Conservation (phyloP, 2,113 vertebrate genomes). For the Tachysurus fulvidraco region DNA sequence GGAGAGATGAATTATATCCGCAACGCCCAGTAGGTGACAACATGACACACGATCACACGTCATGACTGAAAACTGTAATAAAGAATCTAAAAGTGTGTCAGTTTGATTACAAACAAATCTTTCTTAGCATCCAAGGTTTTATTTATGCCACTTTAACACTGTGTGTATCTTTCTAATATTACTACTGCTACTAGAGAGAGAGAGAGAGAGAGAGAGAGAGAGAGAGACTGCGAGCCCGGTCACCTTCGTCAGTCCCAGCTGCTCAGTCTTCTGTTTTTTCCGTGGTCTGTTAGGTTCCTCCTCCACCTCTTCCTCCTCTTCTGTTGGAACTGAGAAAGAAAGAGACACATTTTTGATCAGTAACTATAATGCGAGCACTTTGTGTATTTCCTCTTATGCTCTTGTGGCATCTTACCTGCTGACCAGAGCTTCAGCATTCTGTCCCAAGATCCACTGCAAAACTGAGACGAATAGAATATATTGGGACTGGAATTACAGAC, state of each 20-base stretch:
- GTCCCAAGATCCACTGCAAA: slow-evolving; percentile 99
- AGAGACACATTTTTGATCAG: background rate
- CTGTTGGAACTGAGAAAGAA: slow-evolving; percentile 79
- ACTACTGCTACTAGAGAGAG: too few relatives aligned
- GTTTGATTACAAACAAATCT: too few relatives aligned
- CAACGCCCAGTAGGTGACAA: background rate
- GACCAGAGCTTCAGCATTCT: slow-evolving; percentile 99
- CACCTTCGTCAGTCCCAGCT: slow-evolving; percentile 89
- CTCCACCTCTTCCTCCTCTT: slow-evolving; percentile 89
- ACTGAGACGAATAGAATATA: slow-evolving; percentile 69
- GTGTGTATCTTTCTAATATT: too few relatives aligned
- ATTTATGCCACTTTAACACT: too few relatives aligned
- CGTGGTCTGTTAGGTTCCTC: slow-evolving; percentile 86
- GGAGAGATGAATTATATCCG: background rate
- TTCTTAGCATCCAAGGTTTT: too few relatives aligned
- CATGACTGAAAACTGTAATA: too few relatives aligned
- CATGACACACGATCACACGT: background rate
- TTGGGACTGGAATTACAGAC: background rate
- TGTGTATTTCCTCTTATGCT: background rate
- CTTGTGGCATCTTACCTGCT: slow-evolving; percentile 76
- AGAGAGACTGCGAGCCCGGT: slow-evolving; percentile 27
- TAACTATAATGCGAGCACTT: background rate
- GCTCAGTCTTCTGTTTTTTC: slow-evolving; percentile 97
- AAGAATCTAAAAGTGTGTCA: too few relatives aligned
- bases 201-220: too few relatives aligned